Evolutionary conservation across 2,113 vertebrate species (phyloP), one percentile per base, ranked within the genome.

Genomic region (Tinamus guttatus): DNA sequence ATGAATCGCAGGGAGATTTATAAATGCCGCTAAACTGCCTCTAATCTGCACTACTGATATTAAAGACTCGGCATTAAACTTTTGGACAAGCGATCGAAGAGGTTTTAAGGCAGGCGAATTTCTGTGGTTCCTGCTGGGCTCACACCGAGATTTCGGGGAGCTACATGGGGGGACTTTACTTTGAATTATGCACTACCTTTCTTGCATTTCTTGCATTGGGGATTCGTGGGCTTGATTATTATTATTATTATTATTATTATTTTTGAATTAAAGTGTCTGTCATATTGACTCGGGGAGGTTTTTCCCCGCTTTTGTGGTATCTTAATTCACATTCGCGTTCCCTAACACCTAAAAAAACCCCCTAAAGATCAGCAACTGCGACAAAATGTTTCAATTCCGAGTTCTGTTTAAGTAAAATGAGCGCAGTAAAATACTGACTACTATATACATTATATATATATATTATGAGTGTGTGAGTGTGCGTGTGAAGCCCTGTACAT

Each of bases 251-350:
- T 14, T 38, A 34, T 24, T 28, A 45, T 8, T 24, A n/a, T n/a
- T 45, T 4, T 45, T 30, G 28, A 8, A 40, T 58, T 76, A 20
- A 49, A 78, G 27, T 11, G 22, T 78, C 14, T 54, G 27, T 45
- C 22, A 9, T 73, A 79, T 71, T 85, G 81, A 74, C 45, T 62
- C 30, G 24, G 51, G 68, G 69, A 81, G 62, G 16, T 90, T 68
- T 38, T 85, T 64, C 56, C 81, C 63, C 12, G 43, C 69, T 78
- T 94, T 70, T 92, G 78, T 59, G 91, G 63, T 92, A 18, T 73
- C 67, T 94, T 81, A 88, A 89, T 92, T 96, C 90, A 86, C 91
- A 69, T 94, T 97, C 25, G 2, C 79, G 69, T 95, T 96, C 92
- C 79, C 84, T 69, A 95, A 60, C 85, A 89, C 92, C 93, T 91